Evolutionary conservation across 2,888 invertebrate genomes (phyloP), one percentile per base, ranked within the genome.

Genomic region (Idaea aversata): DNA sequence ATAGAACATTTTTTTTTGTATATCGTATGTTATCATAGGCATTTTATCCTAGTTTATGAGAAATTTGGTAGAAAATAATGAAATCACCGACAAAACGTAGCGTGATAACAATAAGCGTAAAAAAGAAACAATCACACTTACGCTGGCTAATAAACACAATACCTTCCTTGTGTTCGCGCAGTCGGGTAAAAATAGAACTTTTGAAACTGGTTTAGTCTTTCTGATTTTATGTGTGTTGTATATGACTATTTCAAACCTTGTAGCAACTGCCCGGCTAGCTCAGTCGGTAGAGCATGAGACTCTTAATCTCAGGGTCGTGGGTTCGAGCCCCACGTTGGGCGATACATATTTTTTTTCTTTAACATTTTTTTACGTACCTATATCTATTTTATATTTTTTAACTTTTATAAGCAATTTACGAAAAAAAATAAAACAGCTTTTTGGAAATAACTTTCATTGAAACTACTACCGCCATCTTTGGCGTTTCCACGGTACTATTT

Each of bases 241-340:
- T 47, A 47, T 4, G 47, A 13, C 13, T 47, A 7, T 47, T 47
- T 47, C 47, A 47, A 47, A 13, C 6, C 0, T 7, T 47, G 47
- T 7, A 13, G 7, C 3, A 78, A 15, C 68, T 77, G 90, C 90
- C 90, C 90, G 90, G 90, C 90, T 90, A 90, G 90, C 90, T 90
- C 90, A 90, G 90, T 90, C 90, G 90, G 90, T 90, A 90, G 90
- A 90, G 90, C 90, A 90, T 93, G 93, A 93, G 93, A 93, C 93
- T 93, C 93, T 93, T 93, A 93, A 93, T 93, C 93, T 93, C 93
- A 93, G 93, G 93, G 93, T 93, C 93, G 93, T 93, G 93, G 93
- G 93, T 93, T 93, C 93, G 93, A 93, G 93, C 93, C 93, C 93
- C 93, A 93, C 93, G 93, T 93, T 93, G 93, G 93, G 93, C 93